Evolutionary conservation across 1,140 invertebrate species (phyloP), one percentile per base, ranked within the genome.

Genomic region (Monomorium pharaonis): DNA sequence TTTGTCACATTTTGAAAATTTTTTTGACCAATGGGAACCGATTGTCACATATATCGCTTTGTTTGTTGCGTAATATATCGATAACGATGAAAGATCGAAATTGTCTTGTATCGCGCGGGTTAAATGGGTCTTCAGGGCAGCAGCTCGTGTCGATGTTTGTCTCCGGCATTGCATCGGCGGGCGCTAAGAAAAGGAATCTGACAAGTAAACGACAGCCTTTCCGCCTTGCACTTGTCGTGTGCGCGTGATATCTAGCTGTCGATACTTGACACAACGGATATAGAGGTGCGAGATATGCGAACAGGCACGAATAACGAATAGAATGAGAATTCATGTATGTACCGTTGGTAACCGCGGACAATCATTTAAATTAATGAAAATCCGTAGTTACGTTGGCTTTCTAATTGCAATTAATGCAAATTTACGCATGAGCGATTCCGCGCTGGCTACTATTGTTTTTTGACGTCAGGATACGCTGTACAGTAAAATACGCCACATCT

Each of bases 401-500:
- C 67, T 83, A 83, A 83, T 83, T 83, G 78, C 78, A 83, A 83
- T 74, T 83, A 72, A 83, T 69, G 78, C 27, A 74, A 58, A 83
- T 74, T 83, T 24, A n/a, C 54, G 27, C 78, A 33, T 58, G 51
- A 58, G 12, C 37, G 51, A 44, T 47, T 54, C 4, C 37, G 7
- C 37, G 67, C n/a, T 58, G 24, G 67, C 9, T 51, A 42, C 62
- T n/a, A 74, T 83, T 83, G 56, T 83, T 74, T 58, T 62, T 58
- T 16, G 21, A 18, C 14, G 12, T 56, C n/a, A n/a, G n/a, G 2
- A 14, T 37, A 30, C 27, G 21, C 14, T 9, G 10, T 42, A 24
- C 14, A 30, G 51, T 21, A 47, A 37, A 37, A 83, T 54, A 24
- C 49, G 33, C 51, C 24, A n/a, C 30, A 83, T 74, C 54, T 72